A percentile compares a stretch with the other conserved stretches of the same genome.
phyloP scores from a whole-genome alignment of 2,113 vertebrate species.

The Epinephelus cyanopodus region DNA sequence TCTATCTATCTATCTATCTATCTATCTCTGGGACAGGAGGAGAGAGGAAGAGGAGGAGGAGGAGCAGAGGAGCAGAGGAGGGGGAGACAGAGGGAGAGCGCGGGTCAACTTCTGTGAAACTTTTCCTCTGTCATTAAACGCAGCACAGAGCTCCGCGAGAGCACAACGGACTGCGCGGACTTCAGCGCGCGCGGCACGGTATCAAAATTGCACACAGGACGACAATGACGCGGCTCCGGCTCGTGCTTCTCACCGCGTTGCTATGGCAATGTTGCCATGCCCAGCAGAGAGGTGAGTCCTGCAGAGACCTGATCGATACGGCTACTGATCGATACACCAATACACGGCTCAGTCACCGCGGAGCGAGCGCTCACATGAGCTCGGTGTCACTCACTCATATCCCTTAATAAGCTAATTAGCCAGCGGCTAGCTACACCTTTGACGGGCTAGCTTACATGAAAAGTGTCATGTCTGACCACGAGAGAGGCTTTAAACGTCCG shows the following conservation, averaged over 20 bases:
- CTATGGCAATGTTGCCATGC: constrained; percentile 80
- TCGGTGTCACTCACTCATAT: neutral
- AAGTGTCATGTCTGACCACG: neutral
- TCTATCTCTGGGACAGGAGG: neutral
- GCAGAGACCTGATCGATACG: constrained; percentile 5
- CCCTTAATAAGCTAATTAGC: constrained; percentile 23
- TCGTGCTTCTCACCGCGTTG: constrained; percentile 70
- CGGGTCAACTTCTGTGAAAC: constrained; percentile 70
- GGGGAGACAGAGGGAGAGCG: constrained; percentile 40
- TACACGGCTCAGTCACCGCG: neutral
- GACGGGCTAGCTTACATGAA: neutral
- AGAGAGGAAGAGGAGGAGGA: constrained; percentile 36
- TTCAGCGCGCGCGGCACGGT: constrained; percentile 29
- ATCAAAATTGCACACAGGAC: constrained; percentile 7
- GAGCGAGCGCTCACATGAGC: neutral
- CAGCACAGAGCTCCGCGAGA: constrained; percentile 29
- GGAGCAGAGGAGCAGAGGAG: constrained; percentile 15
- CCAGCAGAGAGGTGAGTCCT: constrained; percentile 86
- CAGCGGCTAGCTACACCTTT: neutral
- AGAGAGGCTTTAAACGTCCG: neutral
- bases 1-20: constrained; percentile 39
- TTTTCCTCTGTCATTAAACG: constrained; percentile 55
- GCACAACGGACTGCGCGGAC: constrained; percentile 23
- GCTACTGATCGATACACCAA: constrained; percentile 19
- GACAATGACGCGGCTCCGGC: constrained; percentile 68